Conservation (phyloP, 2,113 vertebrate species). For the Siniperca knerii region DNA sequence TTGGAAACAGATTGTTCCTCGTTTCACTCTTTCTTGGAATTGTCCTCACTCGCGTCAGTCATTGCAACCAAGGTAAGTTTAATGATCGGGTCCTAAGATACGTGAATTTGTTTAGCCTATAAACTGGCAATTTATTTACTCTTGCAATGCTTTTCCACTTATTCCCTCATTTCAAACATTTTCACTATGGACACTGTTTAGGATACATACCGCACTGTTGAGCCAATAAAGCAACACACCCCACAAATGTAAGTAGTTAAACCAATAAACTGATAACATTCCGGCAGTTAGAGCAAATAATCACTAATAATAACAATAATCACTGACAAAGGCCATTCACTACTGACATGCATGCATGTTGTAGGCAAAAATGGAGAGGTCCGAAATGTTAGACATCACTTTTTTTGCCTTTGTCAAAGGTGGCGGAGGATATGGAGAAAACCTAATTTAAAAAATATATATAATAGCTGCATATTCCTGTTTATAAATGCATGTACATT, state of each 20-base stretch:
- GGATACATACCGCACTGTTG: too few species aligned
- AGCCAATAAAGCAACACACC: not conserved
- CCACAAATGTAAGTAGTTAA: slow-evolving; percentile 2
- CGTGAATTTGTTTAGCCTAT: not conserved
- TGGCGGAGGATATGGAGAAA: not conserved
- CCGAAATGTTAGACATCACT: not conserved
- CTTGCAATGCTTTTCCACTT: not conserved
- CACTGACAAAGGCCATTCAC: not conserved
- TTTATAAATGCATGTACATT: not conserved
- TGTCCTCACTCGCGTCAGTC: slow-evolving; percentile 62
- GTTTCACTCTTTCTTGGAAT: slow-evolving; percentile 75
- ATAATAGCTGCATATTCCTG: not conserved
- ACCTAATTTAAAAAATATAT: not conserved
- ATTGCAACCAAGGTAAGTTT: slow-evolving; percentile 81
- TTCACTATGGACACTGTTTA: not conserved
- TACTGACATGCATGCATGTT: not conserved
- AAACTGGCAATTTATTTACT: not conserved
- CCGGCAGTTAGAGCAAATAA: not conserved
- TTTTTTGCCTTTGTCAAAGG: not conserved
- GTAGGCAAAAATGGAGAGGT: not conserved
- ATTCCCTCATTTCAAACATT: not conserved
- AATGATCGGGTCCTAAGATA: not conserved
- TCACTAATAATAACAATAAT: not conserved
- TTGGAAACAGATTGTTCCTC: slow-evolving; percentile 71
- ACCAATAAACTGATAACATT: not conserved